Base-by-base conservation (phyloP, 2,888 invertebrate genomes). In the Aspidiotus destructor region DNA sequence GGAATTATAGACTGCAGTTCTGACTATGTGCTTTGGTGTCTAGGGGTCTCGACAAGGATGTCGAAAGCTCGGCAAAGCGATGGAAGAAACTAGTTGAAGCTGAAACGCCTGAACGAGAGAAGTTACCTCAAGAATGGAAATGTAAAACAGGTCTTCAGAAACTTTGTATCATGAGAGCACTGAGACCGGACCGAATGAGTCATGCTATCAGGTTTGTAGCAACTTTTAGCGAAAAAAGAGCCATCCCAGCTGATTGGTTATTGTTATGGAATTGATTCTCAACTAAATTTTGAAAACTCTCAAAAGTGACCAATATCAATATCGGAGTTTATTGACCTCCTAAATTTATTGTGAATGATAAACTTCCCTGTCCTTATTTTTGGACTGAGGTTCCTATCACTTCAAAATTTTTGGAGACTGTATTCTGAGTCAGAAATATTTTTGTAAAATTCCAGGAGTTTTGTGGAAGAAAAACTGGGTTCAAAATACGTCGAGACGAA, bases 51-150 rank as follows among this genome's bases (percentile, higher is more conserved):
- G 95, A 95, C 75, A 87, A 89, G 73, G 95, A 96, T 76, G 88
- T 96, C 72, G 94, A 93, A 78, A 89, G 90, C 0, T 92, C 93
- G 0, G 84, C 86, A 1, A 95, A 94, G 76, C 82, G 89, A 77
- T 97, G 96, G 96, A 87, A 88, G 75, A 93, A 92, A 76, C 92
- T 92, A 75, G 86, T 90, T 0, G 94, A 96, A 74, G 88, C 90
- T 17, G 95, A 96, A 76, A 87, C 86, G 71, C 95, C 96, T 0
- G 96, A 97, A 77, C 86, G 88, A 74, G 95, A 96, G 77, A 93
- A 92, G 77, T 83, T 95, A 73, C 96, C 96, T 0, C 93, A 93
- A 70, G 96, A 96, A 75, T 97, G 96, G 96, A 96, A 95, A 77
- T 88, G 88, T 75, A 95, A 93, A 77, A 81, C 85, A 0, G 80